Conservation (phyloP, 2,888 invertebrate genomes). For the Phalangium opilio region DNA sequence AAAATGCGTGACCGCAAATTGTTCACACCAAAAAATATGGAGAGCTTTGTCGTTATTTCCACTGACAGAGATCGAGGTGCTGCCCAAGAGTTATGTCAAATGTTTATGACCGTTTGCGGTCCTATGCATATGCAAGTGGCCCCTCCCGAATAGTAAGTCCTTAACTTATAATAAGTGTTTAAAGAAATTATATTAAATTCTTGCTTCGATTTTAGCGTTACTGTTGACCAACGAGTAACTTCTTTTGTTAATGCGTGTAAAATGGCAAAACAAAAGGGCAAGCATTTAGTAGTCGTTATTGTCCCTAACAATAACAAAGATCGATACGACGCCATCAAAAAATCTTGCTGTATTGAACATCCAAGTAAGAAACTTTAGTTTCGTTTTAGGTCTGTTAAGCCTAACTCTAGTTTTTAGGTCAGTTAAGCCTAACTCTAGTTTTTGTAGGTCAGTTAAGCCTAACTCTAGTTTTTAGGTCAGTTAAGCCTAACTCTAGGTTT, state of each 20-base stretch:
- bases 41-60: slow-evolving; percentile 28
- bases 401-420: too few species aligned
- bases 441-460: too few species aligned
- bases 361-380: slow-evolving; percentile 33
- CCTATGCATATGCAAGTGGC: slow-evolving; percentile 30
- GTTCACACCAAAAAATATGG: slow-evolving; percentile 15
- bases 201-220: too few species aligned
- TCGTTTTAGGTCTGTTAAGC: too few species aligned
- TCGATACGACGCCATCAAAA: slow-evolving; percentile 72
- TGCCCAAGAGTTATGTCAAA: slow-evolving; percentile 26
- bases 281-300: slow-evolving; percentile 37
- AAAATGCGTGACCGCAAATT: too few species aligned
- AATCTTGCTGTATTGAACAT: slow-evolving; percentile 61
- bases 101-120: slow-evolving; percentile 27
- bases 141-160: slow-evolving; percentile 23
- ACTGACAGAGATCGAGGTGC: slow-evolving; percentile 20
- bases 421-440: too few species aligned
- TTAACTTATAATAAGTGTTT: too few species aligned
- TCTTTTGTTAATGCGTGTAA: slow-evolving; percentile 47
- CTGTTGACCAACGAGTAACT: slow-evolving; percentile 41
- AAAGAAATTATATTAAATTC: too few species aligned
- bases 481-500: too few species aligned
- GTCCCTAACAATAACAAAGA: slow-evolving; percentile 52
- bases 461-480: too few species aligned
- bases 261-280: slow-evolving; percentile 29